phyloP scores from a whole-genome alignment of 2,797 vertebrate genomes.

The Phoeniculus purpureus region DNA sequence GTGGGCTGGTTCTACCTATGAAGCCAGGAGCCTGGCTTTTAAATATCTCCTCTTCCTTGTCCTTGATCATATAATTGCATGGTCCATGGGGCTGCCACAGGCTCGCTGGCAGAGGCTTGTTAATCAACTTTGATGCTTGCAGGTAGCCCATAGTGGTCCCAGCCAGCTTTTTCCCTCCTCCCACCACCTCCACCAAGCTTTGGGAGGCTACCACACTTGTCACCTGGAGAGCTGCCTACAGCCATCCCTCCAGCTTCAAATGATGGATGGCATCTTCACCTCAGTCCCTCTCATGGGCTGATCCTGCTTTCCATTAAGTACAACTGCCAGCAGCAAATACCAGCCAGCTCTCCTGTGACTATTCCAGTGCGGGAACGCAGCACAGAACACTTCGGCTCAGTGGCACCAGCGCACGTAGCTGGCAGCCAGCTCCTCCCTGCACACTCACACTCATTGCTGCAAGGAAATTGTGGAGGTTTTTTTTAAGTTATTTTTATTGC shows the following conservation, averaged over 20 bases:
- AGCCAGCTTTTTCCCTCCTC: not conserved
- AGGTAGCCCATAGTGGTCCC: not conserved
- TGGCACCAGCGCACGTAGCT: not conserved
- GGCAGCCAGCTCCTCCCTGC: not conserved
- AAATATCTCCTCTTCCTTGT: not conserved
- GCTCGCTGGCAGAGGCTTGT: not conserved
- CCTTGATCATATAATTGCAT: not conserved
- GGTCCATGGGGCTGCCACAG: not conserved
- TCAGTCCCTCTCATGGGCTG: fast-evolving
- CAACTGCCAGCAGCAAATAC: not conserved
- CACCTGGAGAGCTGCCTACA: not conserved
- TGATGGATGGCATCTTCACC: not conserved
- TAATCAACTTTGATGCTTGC: not conserved
- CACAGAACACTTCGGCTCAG: not conserved
- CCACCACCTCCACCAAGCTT: not conserved
- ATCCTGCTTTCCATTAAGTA: fast-evolving
- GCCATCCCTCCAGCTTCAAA: not conserved
- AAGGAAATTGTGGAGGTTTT: not conserved
- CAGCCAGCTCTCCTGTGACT: not conserved
- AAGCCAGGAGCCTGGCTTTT: not conserved
- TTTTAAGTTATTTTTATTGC: not conserved
- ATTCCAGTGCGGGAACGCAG: not conserved
- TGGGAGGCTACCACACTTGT: fast-evolving
- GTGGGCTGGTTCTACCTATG: fast-evolving
- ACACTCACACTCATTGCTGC: not conserved